Base-by-base conservation (phyloP, 2,113 vertebrate species). In the Paratilapia polleni region DNA sequence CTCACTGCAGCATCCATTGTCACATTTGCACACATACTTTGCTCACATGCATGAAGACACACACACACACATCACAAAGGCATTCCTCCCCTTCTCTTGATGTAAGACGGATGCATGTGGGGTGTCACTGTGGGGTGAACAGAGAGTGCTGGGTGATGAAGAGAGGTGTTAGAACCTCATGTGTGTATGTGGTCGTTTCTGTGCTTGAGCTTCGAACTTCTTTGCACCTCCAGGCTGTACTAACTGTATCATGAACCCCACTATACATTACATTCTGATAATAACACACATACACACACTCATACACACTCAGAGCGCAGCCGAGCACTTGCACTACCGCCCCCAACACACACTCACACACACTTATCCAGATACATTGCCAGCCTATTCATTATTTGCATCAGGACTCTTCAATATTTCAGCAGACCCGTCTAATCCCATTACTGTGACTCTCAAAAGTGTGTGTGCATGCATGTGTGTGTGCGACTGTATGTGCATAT, bases 181-280 rank as follows among this genome's bases (percentile, higher is more conserved):
- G 31, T 61, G 61, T 57, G 59, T 77, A 38, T 58, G 28, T 58
- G 57, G 36, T 41, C 43, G 5, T 59, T 14, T 79, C 73, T 70
- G 73, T 20, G 36, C 47, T 43, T 82, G 58, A 80, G 74, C 79
- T 95, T 95, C 93, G 94, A 96, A 94, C 95, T 95, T 95, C 96
- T 95, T 96, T 97, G 96, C 96, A 96, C 97, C 96, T 96, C 94
- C 60, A 95, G 96, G 96, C 96, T 95, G 94, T 95, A 74, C 87
- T 88, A 96, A 95, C 96, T 96, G 95, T 94, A 93, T 94, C 94
- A 95, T 96, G 96, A 97, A 96, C 95, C 96, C 96, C 94, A 95
- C 95, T 96, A 97, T 97, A 97, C 96, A 97, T 97, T 97, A 98
- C 94, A 95, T 95, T 93, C 93, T 59, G 94, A 96, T 97, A 76